phyloP scores from a whole-genome alignment of 2,888 invertebrate genomes.

The Thereva unica region DNA sequence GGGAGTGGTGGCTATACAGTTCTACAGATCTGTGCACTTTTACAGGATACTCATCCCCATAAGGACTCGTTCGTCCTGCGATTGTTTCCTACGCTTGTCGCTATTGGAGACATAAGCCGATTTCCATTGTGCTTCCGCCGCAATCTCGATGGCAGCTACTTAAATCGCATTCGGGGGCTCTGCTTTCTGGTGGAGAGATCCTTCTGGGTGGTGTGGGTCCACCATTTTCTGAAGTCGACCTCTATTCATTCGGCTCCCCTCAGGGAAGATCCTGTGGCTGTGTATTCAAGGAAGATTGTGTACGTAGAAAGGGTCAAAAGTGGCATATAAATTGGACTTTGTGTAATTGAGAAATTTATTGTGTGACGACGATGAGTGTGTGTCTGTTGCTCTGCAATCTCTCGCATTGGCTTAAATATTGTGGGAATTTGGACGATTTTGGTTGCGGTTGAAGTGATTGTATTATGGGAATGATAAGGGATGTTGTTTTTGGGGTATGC shows the following conservation, averaged over 20 bases:
- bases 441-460: conserved; percentile 7
- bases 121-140: conserved; percentile 47
- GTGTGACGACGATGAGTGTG: conserved; percentile 30
- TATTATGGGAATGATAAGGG: conserved; percentile 3
- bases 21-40: not conserved
- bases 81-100: conserved; percentile 44
- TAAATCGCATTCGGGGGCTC: conserved; percentile 21
- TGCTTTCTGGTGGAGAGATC: conserved; percentile 13
- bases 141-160: conserved; percentile 34
- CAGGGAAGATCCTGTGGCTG: conserved; percentile 5
- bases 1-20: conserved; percentile 1
- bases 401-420: conserved; percentile 4
- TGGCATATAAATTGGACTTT: conserved; percentile 56
- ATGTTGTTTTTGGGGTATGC: not conserved
- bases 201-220: not conserved
- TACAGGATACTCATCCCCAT: not conserved
- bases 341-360: conserved; percentile 51
- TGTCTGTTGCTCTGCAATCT: conserved; percentile 12
- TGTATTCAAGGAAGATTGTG: conserved; percentile 36
- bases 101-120: conserved; percentile 56
- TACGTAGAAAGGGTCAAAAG: conserved; percentile 54
- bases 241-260: not conserved
- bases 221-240: conserved; percentile 9
- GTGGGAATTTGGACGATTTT: not conserved
- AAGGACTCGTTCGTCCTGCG: conserved; percentile 17